These are phyloP conservation scores for Macrocentrus cingulum DNA, from an alignment of 1,140 invertebrate genomes.

Conservation along the genomic window DNA sequence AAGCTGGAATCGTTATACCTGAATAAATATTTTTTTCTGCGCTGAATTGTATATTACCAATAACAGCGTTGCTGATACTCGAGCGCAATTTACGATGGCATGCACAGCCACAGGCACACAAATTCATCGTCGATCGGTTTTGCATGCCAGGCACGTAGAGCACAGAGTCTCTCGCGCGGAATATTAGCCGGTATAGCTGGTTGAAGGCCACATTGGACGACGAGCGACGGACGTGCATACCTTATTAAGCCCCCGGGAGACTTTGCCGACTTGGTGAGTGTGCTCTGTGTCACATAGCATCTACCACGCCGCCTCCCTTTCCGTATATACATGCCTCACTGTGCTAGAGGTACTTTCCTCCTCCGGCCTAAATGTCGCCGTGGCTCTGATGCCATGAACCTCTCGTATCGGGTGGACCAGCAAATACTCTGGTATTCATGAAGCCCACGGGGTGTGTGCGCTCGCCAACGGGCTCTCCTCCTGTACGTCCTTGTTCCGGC, in stretches of 20 bases:
- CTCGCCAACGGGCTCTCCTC: conserved; percentile 27
- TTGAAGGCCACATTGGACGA: conserved; percentile 46
- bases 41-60: no score
- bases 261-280: conserved; percentile 33
- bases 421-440: conserved; percentile 57
- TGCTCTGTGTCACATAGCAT: conserved; percentile 15
- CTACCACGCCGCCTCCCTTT: no score
- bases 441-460: conserved; percentile 37
- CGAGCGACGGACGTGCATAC: conserved; percentile 55
- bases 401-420: conserved; percentile 38
- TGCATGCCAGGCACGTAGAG: conserved; percentile 39
- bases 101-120: no score
- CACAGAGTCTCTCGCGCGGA: conserved; percentile 48
- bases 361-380: background rate
- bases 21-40: no score
- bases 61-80: no score
- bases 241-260: conserved; percentile 54
- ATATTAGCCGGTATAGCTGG: conserved; percentile 52
- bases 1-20: no score
- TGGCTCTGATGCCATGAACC: conserved; percentile 6
- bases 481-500: conserved; percentile 13
- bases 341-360: background rate
- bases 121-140: conserved; percentile 14
- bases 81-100: no score
- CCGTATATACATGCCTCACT: no score